phyloP scores from a whole-genome alignment of 37 sponge, comb jelly and placozoan species.

The Bolinopsis microptera region DNA sequence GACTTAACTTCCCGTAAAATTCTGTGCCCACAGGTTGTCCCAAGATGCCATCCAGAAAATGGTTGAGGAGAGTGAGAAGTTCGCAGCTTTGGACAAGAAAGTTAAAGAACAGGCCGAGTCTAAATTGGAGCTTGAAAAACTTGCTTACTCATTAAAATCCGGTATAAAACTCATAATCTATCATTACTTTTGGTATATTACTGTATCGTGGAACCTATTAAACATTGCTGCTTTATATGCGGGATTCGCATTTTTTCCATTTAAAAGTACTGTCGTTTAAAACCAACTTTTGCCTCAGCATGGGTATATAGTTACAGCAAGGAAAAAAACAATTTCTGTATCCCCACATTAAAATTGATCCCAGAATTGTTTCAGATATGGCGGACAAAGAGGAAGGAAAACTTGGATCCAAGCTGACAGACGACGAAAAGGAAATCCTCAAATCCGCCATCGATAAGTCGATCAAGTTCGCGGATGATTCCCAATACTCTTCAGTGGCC shows the following conservation, averaged over 20 bases:
- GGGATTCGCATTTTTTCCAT: too few species aligned
- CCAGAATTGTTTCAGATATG: neutral
- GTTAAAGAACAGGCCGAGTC: conserved; percentile 84
- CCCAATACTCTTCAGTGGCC: conserved; percentile 75
- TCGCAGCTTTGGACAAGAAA: conserved; percentile 91
- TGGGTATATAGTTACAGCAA: too few species aligned
- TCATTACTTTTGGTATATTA: neutral
- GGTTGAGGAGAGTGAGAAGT: conserved; percentile 92
- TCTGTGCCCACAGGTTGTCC: conserved; percentile 78
- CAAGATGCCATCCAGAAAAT: conserved; percentile 94
- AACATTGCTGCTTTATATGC: too few species aligned
- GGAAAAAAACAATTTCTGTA: too few species aligned
- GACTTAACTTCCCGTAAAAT: too few species aligned
- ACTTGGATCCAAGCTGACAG: conserved; percentile 81
- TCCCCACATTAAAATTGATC: too few species aligned
- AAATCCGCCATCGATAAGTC: conserved; percentile 75
- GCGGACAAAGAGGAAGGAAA: conserved; percentile 81
- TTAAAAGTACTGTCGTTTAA: too few species aligned
- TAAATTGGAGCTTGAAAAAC: conserved; percentile 87
- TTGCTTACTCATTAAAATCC: conserved; percentile 83
- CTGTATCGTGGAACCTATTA: too few species aligned
- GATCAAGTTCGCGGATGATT: conserved; percentile 82
- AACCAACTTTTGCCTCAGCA: too few species aligned
- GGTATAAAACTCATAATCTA: neutral
- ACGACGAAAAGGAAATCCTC: conserved; percentile 83